A percentile compares a stretch with the other conserved stretches of the same genome.
Evolutionary conservation across 2,797 vertebrate genomes (phyloP).

Genomic region (Leucoraja ocellata): DNA sequence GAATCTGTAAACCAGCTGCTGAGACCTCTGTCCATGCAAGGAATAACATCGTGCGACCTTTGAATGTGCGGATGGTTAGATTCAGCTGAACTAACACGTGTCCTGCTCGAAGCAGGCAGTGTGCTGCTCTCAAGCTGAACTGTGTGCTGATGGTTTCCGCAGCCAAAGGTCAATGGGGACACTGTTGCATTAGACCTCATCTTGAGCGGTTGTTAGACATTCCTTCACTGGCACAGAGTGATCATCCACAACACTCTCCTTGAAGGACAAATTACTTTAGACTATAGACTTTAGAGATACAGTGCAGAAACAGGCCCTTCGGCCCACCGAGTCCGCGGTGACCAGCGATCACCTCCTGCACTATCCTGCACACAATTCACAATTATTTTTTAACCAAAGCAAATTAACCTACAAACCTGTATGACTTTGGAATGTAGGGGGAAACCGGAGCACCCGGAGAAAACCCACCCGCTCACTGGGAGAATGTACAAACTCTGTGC

Average conservation of each 20-base stretch:
- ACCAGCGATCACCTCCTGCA: no score
- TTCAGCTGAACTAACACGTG: neutral
- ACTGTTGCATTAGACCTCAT: neutral
- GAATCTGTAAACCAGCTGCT: neutral
- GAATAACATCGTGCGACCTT: neutral
- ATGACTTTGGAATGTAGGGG: no score
- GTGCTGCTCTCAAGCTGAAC: neutral
- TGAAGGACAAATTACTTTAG: neutral
- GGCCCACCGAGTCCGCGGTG: no score
- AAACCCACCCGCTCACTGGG: no score
- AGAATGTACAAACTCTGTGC: no score
- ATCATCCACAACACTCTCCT: neutral
- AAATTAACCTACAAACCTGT: no score
- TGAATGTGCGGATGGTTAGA: no score
- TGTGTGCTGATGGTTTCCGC: neutral
- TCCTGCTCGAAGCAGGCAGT: neutral
- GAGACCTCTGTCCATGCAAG: neutral
- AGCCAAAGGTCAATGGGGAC: neutral
- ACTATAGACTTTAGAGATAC: no score
- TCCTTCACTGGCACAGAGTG: neutral
- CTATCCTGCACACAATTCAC: no score
- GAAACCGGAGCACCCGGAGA: no score
- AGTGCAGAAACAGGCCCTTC: no score
- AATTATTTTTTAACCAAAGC: no score
- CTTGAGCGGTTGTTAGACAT: neutral